These are phyloP conservation scores for Phataginus tricuspis DNA, from an alignment of 2,797 vertebrate species.

Conservation along the genomic window DNA sequence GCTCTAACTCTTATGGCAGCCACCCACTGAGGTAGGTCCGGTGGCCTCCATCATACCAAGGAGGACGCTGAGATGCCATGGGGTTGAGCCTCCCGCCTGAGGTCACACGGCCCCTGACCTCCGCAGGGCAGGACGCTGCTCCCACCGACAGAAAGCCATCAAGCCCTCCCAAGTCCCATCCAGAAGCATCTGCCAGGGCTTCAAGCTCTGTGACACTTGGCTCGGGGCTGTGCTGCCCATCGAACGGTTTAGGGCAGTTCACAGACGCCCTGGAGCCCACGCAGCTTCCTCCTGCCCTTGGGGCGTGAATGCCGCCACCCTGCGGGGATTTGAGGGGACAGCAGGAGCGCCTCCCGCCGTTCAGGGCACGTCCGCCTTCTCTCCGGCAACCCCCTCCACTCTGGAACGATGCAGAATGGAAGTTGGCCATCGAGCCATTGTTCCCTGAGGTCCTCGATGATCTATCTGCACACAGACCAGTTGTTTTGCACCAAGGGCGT, in stretches of 20 bases:
- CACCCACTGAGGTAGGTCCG: accelerated
- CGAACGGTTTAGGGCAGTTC: not conserved
- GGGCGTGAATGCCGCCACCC: accelerated
- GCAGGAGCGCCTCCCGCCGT: not conserved
- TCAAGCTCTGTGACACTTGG: not conserved
- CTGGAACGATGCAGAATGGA: not conserved
- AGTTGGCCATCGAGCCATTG: accelerated
- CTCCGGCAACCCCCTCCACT: not conserved
- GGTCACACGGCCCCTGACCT: accelerated
- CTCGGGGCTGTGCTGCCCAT: accelerated
- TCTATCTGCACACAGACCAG: too few species aligned
- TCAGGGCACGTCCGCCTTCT: accelerated
- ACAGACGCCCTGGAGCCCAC: too few species aligned
- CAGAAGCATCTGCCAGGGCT: not conserved
- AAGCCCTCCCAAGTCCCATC: not conserved
- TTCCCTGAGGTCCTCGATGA: not conserved
- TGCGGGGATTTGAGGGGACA: accelerated
- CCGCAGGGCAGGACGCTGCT: accelerated
- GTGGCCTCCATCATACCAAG: not conserved
- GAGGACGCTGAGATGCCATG: not conserved
- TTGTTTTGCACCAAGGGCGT: not conserved
- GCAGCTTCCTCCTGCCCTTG: accelerated
- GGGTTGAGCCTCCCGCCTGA: not conserved
- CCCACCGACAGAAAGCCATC: too few species aligned
- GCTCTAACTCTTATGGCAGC: accelerated